Conservation (phyloP, 2,888 invertebrate species). For the Tenthredo notha region DNA sequence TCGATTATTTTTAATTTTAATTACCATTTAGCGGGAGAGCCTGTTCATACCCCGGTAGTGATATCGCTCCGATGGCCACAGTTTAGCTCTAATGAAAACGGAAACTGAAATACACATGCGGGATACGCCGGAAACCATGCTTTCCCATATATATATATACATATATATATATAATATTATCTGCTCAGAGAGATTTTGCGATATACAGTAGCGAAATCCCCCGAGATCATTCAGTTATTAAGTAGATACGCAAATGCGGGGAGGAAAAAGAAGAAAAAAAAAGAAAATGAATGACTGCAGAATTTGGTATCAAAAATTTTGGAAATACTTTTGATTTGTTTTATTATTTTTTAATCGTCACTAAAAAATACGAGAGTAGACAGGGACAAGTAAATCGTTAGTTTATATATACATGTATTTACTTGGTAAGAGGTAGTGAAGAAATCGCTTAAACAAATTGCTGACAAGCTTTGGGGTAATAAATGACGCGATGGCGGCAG, state of each 20-base stretch:
- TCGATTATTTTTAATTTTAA: conserved; percentile 50
- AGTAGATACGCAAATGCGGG: neutral
- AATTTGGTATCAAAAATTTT: too few species aligned
- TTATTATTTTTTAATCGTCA: neutral
- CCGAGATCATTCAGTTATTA: conserved; percentile 2
- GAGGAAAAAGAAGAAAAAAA: neutral
- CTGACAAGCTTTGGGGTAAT: conserved; percentile 40
- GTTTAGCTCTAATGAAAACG: conserved; percentile 41
- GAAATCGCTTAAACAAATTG: conserved; percentile 47
- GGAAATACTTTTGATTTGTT: neutral
- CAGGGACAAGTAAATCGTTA: neutral
- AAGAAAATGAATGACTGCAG: neutral
- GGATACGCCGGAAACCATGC: conserved; percentile 19
- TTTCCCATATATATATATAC: neutral
- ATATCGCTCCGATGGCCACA: conserved; percentile 26
- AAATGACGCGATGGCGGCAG: conserved; percentile 44
- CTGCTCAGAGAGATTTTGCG: conserved; percentile 11
- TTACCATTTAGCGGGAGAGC: conserved; percentile 33
- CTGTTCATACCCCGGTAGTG: neutral
- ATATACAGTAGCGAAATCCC: neutral
- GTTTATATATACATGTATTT: neutral
- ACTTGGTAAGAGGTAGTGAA: neutral
- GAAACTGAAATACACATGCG: conserved; percentile 26
- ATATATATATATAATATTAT: neutral
- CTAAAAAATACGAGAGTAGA: neutral